Evolutionary conservation across 2,888 invertebrate species (phyloP), one percentile per base, ranked within the genome.

Genomic region (Laothoe populi): DNA sequence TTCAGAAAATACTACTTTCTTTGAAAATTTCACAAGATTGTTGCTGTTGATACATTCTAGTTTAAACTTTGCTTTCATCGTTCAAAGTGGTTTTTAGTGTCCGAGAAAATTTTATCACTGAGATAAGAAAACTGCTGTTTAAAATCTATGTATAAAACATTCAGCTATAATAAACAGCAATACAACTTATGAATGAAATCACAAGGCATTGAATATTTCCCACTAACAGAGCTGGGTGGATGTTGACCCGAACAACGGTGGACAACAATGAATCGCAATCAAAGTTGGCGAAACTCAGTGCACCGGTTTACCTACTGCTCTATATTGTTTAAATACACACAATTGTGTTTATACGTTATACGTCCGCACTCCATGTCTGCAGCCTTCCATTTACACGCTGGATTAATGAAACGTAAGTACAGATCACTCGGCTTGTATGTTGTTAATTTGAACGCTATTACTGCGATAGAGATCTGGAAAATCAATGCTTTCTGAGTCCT

Each of bases 261-360:
- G 59, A 59, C 45, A 35, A 61, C 45, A 61, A 61, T 61, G 57
- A 61, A 61, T 57, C 19, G 61, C 61, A 61, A 61, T 61, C 57
- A 61, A 61, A 61, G 57, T 61, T 57, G 21, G 57, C 57, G 26
- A 57, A 61, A 46, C 61, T 61, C 45, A 45, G 31, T 53, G 53
- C 53, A 53, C 53, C 19, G 57, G 61, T 61, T 57, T 57, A 57
- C 61, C 61, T 38, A 61, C 61, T 57, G 61, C 45, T 57, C 21
- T 57, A 61, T 57, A 61, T 57, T 57, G 35, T 61, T 57, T 57
- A 57, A 42, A 46, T 45, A 61, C 64, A 59, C 53, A 53, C 53
- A 19, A 53, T 53, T 31, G 53, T 53, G 53, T 53, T 49, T 53
- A 35, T 53, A 53, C 53, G 53, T 49, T 53, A 35, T 53, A 53